Base-by-base conservation (phyloP, 2,888 invertebrate genomes). In the Trilocha varians region DNA sequence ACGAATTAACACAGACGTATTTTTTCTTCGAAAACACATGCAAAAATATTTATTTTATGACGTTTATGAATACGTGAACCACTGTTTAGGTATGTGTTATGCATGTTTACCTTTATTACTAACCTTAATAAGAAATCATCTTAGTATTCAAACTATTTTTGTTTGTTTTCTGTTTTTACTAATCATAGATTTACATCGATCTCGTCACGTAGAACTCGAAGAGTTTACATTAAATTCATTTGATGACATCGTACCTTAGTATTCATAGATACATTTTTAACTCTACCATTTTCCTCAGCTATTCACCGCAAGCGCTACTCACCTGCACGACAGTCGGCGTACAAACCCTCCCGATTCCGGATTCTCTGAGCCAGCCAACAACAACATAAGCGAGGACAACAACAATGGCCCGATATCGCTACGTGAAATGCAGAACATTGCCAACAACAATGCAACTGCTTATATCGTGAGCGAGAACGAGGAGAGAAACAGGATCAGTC, bases 351-450 rank as follows among this genome's bases (percentile, higher is more conserved):
- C 82, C 38, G 84, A 83, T 52, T 75, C 82, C 1, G 83, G 78
- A 34, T 78, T 83, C 73, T 73, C 75, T 1, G 84, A 83, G 55
- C 78, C 83, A 13, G 76, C 56, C 48, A 82, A 79, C 71, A 83
- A 83, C 66, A 83, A 82, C 63, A 68, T 79, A 57, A 70, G 67
- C 57, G 87, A 87, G 52, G 87, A 87, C 68, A 87, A 87, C 69
- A 87, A 87, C 72, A 87, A 87, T 57, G 87, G 87, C 0, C 87
- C 87, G 18, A 87, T 87, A 50, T 87, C 87, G 13, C 65, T 84
- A 41, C 80, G 86, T 15, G 87, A 87, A 65, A 78, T 87, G 79
- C 87, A 87, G 69, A 87, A 87, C 67, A 87, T 87, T 54, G 87
- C 85, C 46, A 87, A 87, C 65, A 87, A 87, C 65, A 87, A 87